These are phyloP conservation scores for Parnassius apollo DNA, from an alignment of 2,888 invertebrate genomes.

Conservation along the genomic window DNA sequence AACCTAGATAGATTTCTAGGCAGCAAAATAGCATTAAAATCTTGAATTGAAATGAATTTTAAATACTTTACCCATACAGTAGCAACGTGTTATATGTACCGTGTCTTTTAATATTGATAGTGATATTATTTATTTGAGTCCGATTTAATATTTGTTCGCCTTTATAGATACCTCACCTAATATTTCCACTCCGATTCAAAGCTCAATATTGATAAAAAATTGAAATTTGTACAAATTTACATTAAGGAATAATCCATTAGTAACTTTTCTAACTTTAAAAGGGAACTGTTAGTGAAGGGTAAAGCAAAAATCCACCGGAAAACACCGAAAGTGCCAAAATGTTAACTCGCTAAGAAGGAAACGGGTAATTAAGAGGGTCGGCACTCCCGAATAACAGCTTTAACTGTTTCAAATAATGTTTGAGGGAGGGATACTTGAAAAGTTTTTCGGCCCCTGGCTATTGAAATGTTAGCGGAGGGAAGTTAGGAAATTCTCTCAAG, in stretches of 20 bases:
- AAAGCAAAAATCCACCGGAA: constrained; percentile 19
- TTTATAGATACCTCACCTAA: too few relatives aligned
- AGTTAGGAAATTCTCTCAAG: constrained; percentile 7
- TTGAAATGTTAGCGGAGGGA: constrained; percentile 32
- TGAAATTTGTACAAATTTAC: too few relatives aligned
- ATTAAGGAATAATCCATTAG: neutral
- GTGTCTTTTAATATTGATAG: too few relatives aligned
- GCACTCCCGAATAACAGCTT: constrained; percentile 41
- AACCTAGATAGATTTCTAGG: too few relatives aligned
- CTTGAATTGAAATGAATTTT: too few relatives aligned
- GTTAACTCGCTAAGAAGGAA: constrained; percentile 43
- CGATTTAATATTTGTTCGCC: too few relatives aligned
- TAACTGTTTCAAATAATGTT: constrained; percentile 44
- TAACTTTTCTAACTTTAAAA: neutral
- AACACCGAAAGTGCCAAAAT: constrained; percentile 35
- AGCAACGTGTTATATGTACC: too few relatives aligned
- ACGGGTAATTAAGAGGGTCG: constrained; percentile 47
- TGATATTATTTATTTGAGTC: too few relatives aligned
- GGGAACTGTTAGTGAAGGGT: constrained; percentile 7
- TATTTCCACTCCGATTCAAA: too few relatives aligned
- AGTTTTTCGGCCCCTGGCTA: constrained; percentile 33
- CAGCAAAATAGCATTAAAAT: too few relatives aligned
- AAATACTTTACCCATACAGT: too few relatives aligned
- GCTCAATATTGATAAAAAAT: too few relatives aligned
- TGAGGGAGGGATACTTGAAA: constrained; percentile 34